phyloP scores from a whole-genome alignment of 1,140 invertebrate species.

The Ceratosolen fusciceps region DNA sequence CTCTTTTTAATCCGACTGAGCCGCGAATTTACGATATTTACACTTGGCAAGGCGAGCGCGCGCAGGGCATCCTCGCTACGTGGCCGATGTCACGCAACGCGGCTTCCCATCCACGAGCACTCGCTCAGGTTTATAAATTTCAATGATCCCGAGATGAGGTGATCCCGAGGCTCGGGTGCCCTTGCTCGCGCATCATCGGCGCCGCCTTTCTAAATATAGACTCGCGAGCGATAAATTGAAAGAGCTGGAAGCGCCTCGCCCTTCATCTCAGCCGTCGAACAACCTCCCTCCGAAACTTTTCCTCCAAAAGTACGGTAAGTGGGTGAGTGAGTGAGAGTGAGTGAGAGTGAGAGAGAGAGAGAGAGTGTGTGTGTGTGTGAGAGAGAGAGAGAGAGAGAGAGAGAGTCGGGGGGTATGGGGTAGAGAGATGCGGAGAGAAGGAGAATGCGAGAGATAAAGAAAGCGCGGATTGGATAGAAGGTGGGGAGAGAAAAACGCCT shows the following conservation, averaged over 20 bases:
- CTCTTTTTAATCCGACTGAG: background rate
- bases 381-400: background rate
- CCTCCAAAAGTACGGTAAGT: too few species aligned
- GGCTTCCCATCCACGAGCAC: background rate
- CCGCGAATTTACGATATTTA: conserved; percentile 38
- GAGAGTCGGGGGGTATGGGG: conserved; percentile 29
- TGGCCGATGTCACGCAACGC: background rate
- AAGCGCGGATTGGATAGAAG: conserved; percentile 25
- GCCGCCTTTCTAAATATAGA: conserved; percentile 17
- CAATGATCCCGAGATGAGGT: background rate
- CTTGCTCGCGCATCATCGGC: conserved; percentile 1
- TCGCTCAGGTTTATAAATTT: conserved; percentile 7
- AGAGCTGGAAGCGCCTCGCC: background rate
- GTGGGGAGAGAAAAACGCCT: conserved; percentile 46
- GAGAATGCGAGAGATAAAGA: conserved; percentile 10
- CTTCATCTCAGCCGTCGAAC: background rate
- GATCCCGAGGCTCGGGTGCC: too few species aligned
- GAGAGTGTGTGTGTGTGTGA: conserved; percentile 6
- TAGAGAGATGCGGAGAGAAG: conserved; percentile 28
- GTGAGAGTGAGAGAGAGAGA: too few species aligned
- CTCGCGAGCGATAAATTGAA: background rate
- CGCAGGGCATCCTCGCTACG: background rate
- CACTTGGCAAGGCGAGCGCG: background rate
- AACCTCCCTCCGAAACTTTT: background rate
- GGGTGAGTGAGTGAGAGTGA: background rate